Base-by-base conservation (phyloP, 2,113 vertebrate species). In the Syngnathus floridae region DNA sequence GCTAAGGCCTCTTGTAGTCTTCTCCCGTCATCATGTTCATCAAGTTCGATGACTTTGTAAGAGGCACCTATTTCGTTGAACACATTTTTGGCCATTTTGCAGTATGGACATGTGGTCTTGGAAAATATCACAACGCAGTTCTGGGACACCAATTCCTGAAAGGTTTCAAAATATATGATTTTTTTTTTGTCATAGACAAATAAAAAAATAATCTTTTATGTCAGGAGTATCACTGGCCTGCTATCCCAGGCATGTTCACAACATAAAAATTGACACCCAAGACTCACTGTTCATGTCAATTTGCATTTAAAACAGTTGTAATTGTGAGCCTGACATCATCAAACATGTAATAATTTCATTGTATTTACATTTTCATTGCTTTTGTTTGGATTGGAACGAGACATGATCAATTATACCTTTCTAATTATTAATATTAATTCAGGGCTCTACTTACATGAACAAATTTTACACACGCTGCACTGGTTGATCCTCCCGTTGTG, bases 111-210 rank as follows among this genome's bases (percentile, higher is more conserved):
- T 0, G 91, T 93, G 70, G 92, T 94, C 88, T 97, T 98, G 57
- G 97, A 99, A 89, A 97, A 99, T 85, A 98, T 97, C 73, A 98
- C 95, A 17, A 99, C 92, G 36, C 94, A 97, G 81, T 97, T 94
- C 62, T 88, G 82, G 56, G 95, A 91, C 87, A 98, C 90, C 37
- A 92, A 77, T 46, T 98, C 93, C 97, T 98, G 81, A 73, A 67
- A 79, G 16, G 26, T 65, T 5, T 62, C 57, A 70, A 2, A 62
- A 46, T 31, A 31, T 31, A 3, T 3, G 26, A 31, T 31, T 31
- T 31, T 31, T 31, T 31, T 31, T 31, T 31, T 31, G 26, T 31
- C 26, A 31, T 31, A 21, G 62, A 54, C 1, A 72, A 40, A 7
- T 35, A 3, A 54, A 49, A 31, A 21, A n/a, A 40, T 10, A 31